A percentile compares a stretch with the other conserved stretches of the same genome.
phyloP scores from a whole-genome alignment of 1,140 invertebrate genomes.

The Nilaparvata lugens region DNA sequence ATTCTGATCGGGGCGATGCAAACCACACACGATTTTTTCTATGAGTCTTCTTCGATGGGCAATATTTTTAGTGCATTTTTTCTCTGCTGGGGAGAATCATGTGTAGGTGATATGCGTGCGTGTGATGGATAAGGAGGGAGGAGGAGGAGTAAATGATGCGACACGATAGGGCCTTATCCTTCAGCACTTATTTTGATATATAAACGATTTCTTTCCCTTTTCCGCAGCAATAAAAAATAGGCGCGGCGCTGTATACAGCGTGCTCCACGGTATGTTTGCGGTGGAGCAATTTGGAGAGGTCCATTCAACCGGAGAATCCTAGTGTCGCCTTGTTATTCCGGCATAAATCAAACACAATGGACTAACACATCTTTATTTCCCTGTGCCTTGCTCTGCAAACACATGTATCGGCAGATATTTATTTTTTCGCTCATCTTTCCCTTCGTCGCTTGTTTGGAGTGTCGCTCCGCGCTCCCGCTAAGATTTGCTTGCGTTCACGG shows the following conservation, averaged over 20 bases:
- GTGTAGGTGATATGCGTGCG: no score
- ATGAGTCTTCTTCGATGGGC: no score
- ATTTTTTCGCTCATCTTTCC: neutral
- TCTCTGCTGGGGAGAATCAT: no score
- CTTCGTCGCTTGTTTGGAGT: neutral
- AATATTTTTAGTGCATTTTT: no score
- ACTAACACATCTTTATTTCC: neutral
- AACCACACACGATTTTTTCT: no score
- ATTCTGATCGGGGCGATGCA: no score
- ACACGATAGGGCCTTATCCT: no score
- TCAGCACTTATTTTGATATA: no score
- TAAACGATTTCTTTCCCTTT: neutral
- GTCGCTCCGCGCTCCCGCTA: neutral
- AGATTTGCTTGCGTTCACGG: no score
- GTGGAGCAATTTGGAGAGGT: neutral
- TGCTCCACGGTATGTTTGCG: neutral
- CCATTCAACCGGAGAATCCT: neutral
- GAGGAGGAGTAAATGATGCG: no score
- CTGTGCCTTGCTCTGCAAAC: neutral
- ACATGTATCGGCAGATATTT: neutral
- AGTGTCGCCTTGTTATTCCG: neutral
- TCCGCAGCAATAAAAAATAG: neutral
- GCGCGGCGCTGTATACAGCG: neutral
- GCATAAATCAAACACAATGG: conserved; percentile 3
- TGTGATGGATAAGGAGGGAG: no score